Evolutionary conservation across 2,113 vertebrate species (phyloP), one percentile per base, ranked within the genome.

Genomic region (Gavialis gangeticus): DNA sequence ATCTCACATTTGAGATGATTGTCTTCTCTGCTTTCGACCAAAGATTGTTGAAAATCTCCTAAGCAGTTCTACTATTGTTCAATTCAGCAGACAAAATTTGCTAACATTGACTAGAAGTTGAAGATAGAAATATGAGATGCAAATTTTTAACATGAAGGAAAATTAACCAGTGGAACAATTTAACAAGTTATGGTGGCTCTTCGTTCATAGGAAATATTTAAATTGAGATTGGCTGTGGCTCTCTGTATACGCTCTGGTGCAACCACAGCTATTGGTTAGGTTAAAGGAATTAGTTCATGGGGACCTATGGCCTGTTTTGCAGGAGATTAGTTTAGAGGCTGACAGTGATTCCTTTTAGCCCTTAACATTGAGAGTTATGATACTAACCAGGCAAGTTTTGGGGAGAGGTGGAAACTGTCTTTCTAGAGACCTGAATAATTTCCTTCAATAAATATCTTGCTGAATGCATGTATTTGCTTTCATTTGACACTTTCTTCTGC

Each of bases 301-400:
- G 87, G 7, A 75, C 21, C 2, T 22, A 56, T 15, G 13, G 79
- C 62, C 15, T 85, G 10, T 1, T 6, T 4, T 90, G 3, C 28
- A 13, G n/a, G 18, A 79, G n/a, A 22, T 60, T 21, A 79, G 67
- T n/a, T 90, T 60, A n/a, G 28, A 79, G 85, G 7, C 82, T 25
- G 27, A 19, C 3, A 79, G 8, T 34, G 85, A 30, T 18, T 4
- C 2, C 67, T 95, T 91, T 18, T 86, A 79, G 83, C 77, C 18
- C 82, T 83, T 60, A 85, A 92, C 46, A 89, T 92, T 46, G n/a
- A 37, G 93, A 91, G 18, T 77, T 55, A 57, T 87, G 34, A 85
- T 54, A 64, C 78, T 30, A 62, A 62, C 63, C 71, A 67, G 27
- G 34, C 12, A 89, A 30, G 71, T 46, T 2, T 15, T 92, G 55